phyloP scores from a whole-genome alignment of 2,797 vertebrate species.

The Gymnodraco acuticeps region DNA sequence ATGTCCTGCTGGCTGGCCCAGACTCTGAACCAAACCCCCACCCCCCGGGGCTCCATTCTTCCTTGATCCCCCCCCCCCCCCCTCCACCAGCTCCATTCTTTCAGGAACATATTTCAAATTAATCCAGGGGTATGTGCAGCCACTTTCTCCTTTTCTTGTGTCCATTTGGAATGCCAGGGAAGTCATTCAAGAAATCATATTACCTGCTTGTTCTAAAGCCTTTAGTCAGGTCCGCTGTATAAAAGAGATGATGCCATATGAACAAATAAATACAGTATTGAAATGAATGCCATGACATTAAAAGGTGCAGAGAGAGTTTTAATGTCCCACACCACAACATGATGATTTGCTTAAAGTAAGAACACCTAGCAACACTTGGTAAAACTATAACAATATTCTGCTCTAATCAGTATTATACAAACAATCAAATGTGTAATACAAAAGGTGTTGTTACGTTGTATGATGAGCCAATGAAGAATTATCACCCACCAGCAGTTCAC shows the following conservation, averaged over 20 bases:
- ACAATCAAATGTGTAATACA: too few species aligned
- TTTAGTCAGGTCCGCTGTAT: slow-evolving; percentile 7
- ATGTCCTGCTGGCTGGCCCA: slow-evolving; percentile 86
- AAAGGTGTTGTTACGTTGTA: too few species aligned
- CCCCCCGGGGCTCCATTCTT: slow-evolving; percentile 49
- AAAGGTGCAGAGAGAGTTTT: not conserved
- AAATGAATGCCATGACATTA: not conserved
- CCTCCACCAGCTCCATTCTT: slow-evolving; percentile 38
- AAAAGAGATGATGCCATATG: not conserved
- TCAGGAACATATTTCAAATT: slow-evolving; percentile 56
- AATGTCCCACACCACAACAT: not conserved
- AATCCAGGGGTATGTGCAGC: slow-evolving; percentile 54
- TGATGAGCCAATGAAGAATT: not conserved
- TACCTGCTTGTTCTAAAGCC: not conserved
- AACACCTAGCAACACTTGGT: too few species aligned
- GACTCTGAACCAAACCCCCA: slow-evolving; percentile 75
- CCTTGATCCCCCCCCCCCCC: not conserved
- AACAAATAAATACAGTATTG: slow-evolving; percentile 11
- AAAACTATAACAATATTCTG: too few species aligned
- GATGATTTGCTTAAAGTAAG: not conserved
- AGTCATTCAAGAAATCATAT: slow-evolving; percentile 19
- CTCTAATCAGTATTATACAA: too few species aligned
- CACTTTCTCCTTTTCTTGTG: slow-evolving; percentile 47
- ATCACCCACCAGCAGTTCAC: not conserved
- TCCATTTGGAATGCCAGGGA: slow-evolving; percentile 32